Evolutionary conservation across 2,888 invertebrate genomes (phyloP).

Genomic region (Stomorhina lunata): DNA sequence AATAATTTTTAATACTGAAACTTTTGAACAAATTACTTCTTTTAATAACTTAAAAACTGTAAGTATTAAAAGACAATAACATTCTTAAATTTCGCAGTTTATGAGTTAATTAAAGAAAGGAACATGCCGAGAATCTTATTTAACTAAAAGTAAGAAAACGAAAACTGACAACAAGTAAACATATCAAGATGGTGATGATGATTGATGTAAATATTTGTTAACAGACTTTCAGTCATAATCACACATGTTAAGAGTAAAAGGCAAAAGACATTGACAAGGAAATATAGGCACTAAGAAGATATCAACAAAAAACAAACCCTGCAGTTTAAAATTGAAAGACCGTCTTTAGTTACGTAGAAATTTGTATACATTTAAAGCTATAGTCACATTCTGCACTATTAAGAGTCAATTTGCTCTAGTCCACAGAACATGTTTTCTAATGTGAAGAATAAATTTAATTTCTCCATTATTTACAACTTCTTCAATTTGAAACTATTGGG

Average conservation of each 20-base stretch:
- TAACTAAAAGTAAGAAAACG: not conserved
- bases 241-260: slow-evolving; percentile 2
- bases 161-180: slow-evolving; percentile 37
- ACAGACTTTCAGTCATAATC: slow-evolving; percentile 23
- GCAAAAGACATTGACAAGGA: not conserved
- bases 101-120: not conserved
- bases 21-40: too few species aligned
- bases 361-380: too few species aligned
- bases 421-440: too few species aligned
- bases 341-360: too few species aligned
- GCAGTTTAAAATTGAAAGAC: too few species aligned
- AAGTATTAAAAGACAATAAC: not conserved
- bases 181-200: slow-evolving; percentile 37
- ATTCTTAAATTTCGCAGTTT: not conserved
- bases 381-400: too few species aligned
- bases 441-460: too few species aligned
- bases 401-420: too few species aligned
- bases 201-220: slow-evolving; percentile 38
- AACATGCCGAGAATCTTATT: not conserved
- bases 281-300: not conserved
- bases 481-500: too few species aligned
- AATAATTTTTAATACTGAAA: too few species aligned
- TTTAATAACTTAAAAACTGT: too few species aligned
- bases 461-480: too few species aligned
- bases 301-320: not conserved